Base-by-base conservation (phyloP, 2,888 invertebrate species). In the Leistus spinibarbis region DNA sequence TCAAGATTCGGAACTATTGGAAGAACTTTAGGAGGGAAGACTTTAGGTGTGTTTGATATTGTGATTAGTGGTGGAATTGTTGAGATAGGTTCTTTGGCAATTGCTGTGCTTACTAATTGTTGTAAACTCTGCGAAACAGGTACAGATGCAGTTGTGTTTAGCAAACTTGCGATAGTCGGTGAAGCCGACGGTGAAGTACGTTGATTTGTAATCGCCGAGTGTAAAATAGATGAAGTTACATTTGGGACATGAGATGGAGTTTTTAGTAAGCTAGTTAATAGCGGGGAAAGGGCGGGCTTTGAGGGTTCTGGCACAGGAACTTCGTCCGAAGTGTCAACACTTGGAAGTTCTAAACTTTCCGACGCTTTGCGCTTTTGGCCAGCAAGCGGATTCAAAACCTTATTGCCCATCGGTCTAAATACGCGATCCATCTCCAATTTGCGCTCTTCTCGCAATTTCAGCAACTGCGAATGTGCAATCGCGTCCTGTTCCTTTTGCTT, bases 191-290 rank as follows among this genome's bases (percentile, higher is more conserved):
- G 40, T 0, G 84, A 82, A 71, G 86, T 83, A 13, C 84, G 83
- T 60, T 86, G 84, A 65, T 85, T 85, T 0, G 85, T 85, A 54
- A 85, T 85, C 5, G 85, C 85, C 3, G 84, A 83, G 77, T 86
- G 86, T 64, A 85, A 79, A 70, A 86, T 85, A 2, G 85, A 84
- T 83, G 60, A 88, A 83, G n/a, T 87, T 82, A 83, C 82, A 79
- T 81, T 79, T 77, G 86, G 85, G 17, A 86, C 84, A 69, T 89
- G 89, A 24, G 89, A 89, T 0, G 90, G 90, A 62, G 92, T 92
- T 84, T 95, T 95, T 3, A 96, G 86, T 54, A 96, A 87, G 63
- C 95, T 95, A 7, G 96, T 95, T 64, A 96, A 87, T 60, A 96
- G 85, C 0, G 95, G 95, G 0, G 92, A 92, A 0, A 91, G 87